Conservation (phyloP, 2,113 vertebrate genomes). For the Odocoileus virginianus region DNA sequence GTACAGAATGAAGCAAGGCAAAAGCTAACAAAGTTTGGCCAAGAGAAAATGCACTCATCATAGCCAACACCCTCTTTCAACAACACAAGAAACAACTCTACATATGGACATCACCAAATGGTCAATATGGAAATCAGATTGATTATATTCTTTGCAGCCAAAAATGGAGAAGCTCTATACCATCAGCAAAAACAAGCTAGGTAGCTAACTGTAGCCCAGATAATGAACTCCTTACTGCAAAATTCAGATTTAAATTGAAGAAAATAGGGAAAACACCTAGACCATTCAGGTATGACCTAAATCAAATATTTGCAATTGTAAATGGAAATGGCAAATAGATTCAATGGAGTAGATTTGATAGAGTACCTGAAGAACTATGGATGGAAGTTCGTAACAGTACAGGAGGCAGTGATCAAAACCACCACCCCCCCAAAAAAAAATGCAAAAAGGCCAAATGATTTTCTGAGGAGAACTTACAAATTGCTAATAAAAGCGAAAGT, state of each 20-base stretch:
- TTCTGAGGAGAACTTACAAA: background rate
- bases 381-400: background rate
- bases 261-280: background rate
- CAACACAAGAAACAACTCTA: background rate
- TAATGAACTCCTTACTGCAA: background rate
- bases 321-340: background rate
- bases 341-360: background rate
- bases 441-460: background rate
- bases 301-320: background rate
- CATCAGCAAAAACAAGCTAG: rapidly evolving
- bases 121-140: background rate
- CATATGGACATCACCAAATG: background rate
- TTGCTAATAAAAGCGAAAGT: background rate
- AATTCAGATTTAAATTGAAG: background rate
- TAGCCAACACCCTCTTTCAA: background rate
- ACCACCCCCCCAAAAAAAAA: background rate
- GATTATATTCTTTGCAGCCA: background rate
- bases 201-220: background rate
- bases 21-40: background rate
- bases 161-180: background rate
- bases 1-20: background rate
- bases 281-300: background rate
- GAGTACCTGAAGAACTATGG: background rate
- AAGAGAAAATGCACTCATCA: background rate
- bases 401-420: background rate